Conservation (phyloP, 2,113 vertebrate genomes). For the Riparia riparia region DNA sequence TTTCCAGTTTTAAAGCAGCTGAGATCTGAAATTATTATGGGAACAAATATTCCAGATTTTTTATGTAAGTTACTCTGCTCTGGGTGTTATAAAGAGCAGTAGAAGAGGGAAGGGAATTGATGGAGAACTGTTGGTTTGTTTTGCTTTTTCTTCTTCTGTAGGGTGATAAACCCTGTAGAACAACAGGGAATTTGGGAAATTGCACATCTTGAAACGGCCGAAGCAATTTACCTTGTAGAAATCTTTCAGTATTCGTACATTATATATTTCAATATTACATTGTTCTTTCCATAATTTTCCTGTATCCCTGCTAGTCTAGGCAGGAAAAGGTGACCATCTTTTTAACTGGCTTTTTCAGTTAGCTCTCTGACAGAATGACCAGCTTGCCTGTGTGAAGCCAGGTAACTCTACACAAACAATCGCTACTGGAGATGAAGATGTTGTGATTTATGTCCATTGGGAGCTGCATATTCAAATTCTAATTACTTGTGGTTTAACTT, state of each 20-base stretch:
- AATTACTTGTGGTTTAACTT: not conserved
- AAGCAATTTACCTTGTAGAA: not conserved
- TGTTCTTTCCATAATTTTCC: not conserved
- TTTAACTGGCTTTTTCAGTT: not conserved
- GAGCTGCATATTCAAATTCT: not conserved
- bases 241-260: not conserved
- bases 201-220: not conserved
- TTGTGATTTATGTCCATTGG: not conserved
- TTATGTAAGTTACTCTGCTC: not conserved
- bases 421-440: not conserved
- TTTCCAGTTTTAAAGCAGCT: conserved; percentile 19
- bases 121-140: not conserved
- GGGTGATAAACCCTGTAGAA: not conserved
- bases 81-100: not conserved
- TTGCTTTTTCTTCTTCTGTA: not conserved
- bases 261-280: not conserved
- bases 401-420: not conserved
- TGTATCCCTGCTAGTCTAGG: not conserved
- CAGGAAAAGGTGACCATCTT: not conserved
- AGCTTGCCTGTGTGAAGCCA: not conserved
- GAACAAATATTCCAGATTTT: not conserved
- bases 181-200: not conserved
- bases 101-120: not conserved
- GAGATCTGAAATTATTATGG: not conserved
- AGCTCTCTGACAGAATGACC: not conserved